These are phyloP conservation scores for Emydoidea blandingii DNA, from an alignment of 2,797 vertebrate species.

Conservation along the genomic window DNA sequence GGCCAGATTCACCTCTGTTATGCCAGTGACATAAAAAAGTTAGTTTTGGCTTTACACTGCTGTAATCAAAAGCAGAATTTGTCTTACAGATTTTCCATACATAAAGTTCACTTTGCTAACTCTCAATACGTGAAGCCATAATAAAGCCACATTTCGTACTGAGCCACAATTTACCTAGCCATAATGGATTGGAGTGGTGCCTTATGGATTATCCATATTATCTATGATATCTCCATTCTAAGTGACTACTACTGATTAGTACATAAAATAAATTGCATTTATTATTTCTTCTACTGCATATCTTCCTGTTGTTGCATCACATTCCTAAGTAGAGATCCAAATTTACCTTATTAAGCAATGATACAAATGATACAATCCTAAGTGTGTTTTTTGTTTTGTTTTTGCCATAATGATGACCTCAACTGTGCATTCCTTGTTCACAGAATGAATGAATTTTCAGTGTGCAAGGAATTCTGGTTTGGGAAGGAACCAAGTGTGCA, in stretches of 20 bases:
- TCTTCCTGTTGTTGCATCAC: not conserved
- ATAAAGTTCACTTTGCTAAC: not conserved
- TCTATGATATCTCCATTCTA: not conserved
- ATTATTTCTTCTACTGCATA: not conserved
- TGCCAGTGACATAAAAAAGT: constrained; percentile 14
- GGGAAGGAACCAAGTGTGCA: no score
- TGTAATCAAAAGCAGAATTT: constrained; percentile 6
- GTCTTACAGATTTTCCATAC: not conserved
- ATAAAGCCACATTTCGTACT: not conserved
- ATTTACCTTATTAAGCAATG: constrained; percentile 2
- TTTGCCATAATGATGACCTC: not conserved
- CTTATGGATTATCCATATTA: not conserved
- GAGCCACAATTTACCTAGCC: not conserved
- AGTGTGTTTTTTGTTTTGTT: not conserved
- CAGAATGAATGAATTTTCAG: not conserved
- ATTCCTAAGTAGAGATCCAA: not conserved
- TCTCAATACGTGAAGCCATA: not conserved
- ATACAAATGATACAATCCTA: not conserved
- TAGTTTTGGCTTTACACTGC: not conserved
- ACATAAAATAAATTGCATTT: not conserved
- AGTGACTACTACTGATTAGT: not conserved
- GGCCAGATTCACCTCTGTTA: not conserved
- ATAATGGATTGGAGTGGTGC: not conserved
- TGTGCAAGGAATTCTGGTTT: fast-evolving
- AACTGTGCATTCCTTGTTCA: constrained; percentile 19